These are phyloP conservation scores for Actias luna DNA, from an alignment of 2,888 invertebrate species.

Conservation along the genomic window DNA sequence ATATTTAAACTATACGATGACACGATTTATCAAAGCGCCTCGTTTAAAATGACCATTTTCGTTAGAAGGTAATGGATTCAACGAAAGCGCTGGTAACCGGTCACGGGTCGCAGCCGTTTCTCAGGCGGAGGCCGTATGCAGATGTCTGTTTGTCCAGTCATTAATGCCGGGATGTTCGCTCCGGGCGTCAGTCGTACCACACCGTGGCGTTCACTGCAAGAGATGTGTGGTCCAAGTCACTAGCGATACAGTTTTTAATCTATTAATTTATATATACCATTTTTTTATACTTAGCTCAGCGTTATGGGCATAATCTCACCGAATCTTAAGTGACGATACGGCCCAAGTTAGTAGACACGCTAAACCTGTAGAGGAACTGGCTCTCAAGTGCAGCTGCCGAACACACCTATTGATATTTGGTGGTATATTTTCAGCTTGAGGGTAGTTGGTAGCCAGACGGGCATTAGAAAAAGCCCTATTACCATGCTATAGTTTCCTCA, in stretches of 20 bases:
- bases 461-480: no score
- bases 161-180: conserved; percentile 70
- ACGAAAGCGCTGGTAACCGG: conserved; percentile 23
- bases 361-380: no score
- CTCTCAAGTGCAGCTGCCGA: no score
- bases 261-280: not conserved
- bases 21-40: not conserved
- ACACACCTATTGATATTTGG: no score
- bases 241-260: not conserved
- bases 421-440: no score
- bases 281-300: no score
- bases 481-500: no score
- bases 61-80: conserved; percentile 26
- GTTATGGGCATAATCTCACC: no score
- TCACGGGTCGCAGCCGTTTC: conserved; percentile 29
- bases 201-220: not conserved
- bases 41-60: conserved; percentile 6
- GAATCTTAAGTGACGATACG: no score
- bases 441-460: no score
- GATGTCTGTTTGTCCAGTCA: conserved; percentile 84
- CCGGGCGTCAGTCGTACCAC: conserved; percentile 14
- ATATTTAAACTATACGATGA: not conserved
- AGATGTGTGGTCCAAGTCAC: conserved; percentile 31
- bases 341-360: no score
- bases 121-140: conserved; percentile 72